Evolutionary conservation across 2,113 vertebrate species (phyloP).

Genomic region (Apodemus sylvaticus): DNA sequence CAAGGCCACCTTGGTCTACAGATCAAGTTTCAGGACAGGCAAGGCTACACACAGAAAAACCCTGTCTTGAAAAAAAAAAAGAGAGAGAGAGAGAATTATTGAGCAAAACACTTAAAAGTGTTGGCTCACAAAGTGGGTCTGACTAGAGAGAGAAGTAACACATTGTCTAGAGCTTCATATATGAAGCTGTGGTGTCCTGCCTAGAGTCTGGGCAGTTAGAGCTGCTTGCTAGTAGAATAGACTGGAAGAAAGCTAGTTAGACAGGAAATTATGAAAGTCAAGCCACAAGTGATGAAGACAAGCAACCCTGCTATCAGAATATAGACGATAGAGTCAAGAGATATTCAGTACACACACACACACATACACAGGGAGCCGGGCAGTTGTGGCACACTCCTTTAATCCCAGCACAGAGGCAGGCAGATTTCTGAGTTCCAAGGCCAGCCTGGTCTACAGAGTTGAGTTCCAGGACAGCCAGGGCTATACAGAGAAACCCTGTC

Average conservation of each 20-base stretch:
- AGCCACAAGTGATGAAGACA: constrained; percentile 10
- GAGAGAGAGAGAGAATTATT: background rate
- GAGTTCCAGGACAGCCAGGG: too few relatives aligned
- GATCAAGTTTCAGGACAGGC: background rate
- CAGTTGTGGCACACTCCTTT: too few relatives aligned
- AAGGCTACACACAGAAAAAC: background rate
- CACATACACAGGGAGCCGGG: too few relatives aligned
- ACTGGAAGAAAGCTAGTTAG: background rate
- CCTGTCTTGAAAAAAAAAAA: background rate
- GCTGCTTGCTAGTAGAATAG: background rate
- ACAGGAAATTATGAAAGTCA: background rate
- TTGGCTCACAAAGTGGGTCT: background rate
- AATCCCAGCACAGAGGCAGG: too few relatives aligned
- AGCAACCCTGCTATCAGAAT: background rate
- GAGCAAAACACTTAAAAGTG: constrained; percentile 12
- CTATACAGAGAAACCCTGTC: too few relatives aligned
- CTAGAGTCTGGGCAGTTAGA: background rate
- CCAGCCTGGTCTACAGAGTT: too few relatives aligned
- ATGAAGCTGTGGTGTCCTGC: background rate
- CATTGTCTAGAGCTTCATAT: background rate
- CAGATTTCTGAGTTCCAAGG: too few relatives aligned
- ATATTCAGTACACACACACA: constrained; percentile 1
- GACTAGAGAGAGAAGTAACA: background rate
- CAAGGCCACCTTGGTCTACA: background rate
- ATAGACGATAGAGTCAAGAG: background rate